These are phyloP conservation scores for Argopecten irradians DNA, from an alignment of 1,140 invertebrate species.

Conservation along the genomic window DNA sequence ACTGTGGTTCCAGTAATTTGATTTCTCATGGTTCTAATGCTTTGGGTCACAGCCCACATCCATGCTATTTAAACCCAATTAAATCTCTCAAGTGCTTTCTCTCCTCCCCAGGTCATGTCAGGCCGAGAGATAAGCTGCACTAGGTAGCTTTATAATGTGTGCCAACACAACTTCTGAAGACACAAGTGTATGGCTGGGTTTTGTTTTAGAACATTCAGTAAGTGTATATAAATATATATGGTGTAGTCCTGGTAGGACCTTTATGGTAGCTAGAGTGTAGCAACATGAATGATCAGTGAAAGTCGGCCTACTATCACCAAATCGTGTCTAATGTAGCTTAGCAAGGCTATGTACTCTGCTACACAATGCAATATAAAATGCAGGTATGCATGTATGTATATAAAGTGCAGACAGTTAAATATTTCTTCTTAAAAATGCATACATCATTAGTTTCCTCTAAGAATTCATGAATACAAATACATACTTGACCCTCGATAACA, in stretches of 20 bases:
- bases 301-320: not conserved
- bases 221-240: not conserved
- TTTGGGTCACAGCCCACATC: not conserved
- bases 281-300: not conserved
- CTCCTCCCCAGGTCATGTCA: not conserved
- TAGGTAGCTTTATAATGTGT: not conserved
- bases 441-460: too few species aligned
- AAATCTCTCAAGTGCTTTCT: not conserved
- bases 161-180: not conserved
- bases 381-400: not conserved
- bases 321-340: not conserved
- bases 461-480: too few species aligned
- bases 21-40: not conserved
- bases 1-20: too few species aligned
- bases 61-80: not conserved
- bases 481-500: too few species aligned
- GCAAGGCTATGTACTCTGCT: not conserved
- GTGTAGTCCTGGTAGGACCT: not conserved
- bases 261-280: not conserved
- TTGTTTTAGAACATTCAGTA: not conserved
- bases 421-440: too few species aligned
- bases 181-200: slow-evolving; percentile 14
- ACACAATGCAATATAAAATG: too few species aligned
- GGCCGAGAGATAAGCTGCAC: not conserved
- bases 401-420: not conserved